Evolutionary conservation across 1,140 invertebrate species (phyloP).

Genomic region (Mamestra configurata): DNA sequence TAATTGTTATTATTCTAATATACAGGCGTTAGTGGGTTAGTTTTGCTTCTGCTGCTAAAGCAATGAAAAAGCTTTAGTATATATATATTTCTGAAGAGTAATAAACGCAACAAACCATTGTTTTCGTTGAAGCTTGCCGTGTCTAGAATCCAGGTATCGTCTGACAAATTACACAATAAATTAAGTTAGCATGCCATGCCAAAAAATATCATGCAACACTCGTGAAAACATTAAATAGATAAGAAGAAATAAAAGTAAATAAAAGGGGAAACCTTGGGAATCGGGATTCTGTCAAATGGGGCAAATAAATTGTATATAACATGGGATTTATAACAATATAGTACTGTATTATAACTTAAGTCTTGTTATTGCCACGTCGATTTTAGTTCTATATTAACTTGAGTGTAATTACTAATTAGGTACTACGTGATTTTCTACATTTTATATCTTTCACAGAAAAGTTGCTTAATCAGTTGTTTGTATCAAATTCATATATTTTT

Average conservation of each 20-base stretch:
- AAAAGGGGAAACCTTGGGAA: constrained; percentile 27
- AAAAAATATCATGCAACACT: constrained; percentile 80
- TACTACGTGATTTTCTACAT: constrained; percentile 56
- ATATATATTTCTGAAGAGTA: constrained; percentile 46
- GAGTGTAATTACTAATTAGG: constrained; percentile 26
- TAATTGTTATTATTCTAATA: constrained; percentile 20
- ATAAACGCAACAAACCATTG: constrained; percentile 82
- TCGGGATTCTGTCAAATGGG: constrained; percentile 33
- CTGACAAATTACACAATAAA: constrained; percentile 85
- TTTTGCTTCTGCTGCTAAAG: constrained; percentile 51
- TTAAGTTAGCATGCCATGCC: constrained; percentile 86
- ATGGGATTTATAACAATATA: constrained; percentile 40
- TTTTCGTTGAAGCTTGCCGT: constrained; percentile 76
- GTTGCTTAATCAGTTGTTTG: constrained; percentile 8
- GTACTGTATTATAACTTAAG: constrained; percentile 23
- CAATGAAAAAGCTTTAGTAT: constrained; percentile 53
- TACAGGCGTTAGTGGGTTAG: constrained; percentile 55
- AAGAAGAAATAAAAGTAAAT: constrained; percentile 31
- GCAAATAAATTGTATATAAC: constrained; percentile 47
- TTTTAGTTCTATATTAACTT: constrained; percentile 46
- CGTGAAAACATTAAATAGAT: constrained; percentile 57
- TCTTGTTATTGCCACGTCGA: constrained; percentile 48
- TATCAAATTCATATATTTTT: neutral
- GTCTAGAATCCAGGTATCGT: constrained; percentile 86
- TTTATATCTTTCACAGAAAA: constrained; percentile 48